Conservation (phyloP, 2,113 vertebrate genomes). For the Rhinoptilus africanus region DNA sequence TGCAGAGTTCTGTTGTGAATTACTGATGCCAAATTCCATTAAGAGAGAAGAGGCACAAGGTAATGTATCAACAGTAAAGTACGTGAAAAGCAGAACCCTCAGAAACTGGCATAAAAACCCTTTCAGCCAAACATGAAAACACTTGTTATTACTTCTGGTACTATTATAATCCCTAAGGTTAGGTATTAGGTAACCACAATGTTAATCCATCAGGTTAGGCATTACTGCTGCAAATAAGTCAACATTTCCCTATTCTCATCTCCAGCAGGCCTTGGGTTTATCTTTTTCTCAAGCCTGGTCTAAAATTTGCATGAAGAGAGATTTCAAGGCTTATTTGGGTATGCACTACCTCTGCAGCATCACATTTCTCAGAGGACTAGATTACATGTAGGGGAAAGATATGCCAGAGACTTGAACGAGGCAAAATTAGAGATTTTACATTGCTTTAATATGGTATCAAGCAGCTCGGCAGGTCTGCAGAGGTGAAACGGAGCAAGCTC, state of each 20-base stretch:
- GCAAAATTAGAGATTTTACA: background rate
- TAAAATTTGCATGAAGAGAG: slow-evolving; percentile 30
- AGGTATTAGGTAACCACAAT: background rate
- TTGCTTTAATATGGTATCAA: slow-evolving; percentile 7
- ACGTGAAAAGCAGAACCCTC: background rate
- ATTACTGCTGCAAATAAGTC: background rate
- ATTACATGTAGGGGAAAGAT: background rate
- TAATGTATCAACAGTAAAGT: background rate
- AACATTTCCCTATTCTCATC: background rate
- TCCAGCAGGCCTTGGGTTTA: slow-evolving; percentile 9
- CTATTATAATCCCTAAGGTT: background rate
- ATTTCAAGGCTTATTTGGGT: background rate
- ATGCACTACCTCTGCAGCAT: background rate
- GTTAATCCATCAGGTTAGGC: background rate
- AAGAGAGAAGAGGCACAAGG: background rate
- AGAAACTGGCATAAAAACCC: background rate
- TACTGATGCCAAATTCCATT: background rate
- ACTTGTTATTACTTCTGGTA: background rate
- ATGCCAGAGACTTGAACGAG: background rate
- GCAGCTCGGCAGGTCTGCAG: slow-evolving; percentile 4
- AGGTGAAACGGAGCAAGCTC: background rate
- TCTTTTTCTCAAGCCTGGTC: background rate
- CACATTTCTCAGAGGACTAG: background rate
- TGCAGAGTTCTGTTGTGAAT: background rate
- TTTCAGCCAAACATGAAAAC: background rate